Evolutionary conservation across 1,140 invertebrate species (phyloP), one percentile per base, ranked within the genome.

Genomic region (Plodia interpunctella): DNA sequence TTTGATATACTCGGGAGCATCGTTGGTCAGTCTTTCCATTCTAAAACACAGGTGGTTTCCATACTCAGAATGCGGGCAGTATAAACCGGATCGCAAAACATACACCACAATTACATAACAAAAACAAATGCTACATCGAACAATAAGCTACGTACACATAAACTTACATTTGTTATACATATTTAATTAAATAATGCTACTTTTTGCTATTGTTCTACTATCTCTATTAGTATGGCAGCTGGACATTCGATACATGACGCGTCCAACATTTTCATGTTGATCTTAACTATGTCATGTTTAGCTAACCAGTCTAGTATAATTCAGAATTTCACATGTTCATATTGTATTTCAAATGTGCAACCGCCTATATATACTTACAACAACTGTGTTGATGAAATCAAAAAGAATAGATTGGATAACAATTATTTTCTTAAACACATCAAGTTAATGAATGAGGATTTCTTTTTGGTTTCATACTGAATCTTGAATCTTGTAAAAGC

Each of bases 111-210:
- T 44, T 17, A 44, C 8, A n/a, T 17, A n/a, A 15, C 38, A 44
- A 35, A 0, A 44, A 1, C 38, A 44, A 44, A 44, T 17, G 38
- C 38, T 44, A 44, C 38, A 44, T 44, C 5, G 38, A 44, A 44
- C 38, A 44, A 17, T 44, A 44, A 44, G 38, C 38, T 44, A 44
- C 38, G 13, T 44, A 44, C 38, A 44, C 38, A 44, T 17, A 13
- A 17, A 44, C 38, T 44, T 44, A 44, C 13, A 6, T 44, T n/a
- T 17, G 10, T 15, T 44, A 44, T 44, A 44, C 5, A 5, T 44
- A 44, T 15, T 44, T 44, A 5, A 5, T 17, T 44, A 44, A n/a
- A 0, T 15, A 44, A 5, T 44, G 32, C 32, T 9, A 25, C 21
- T 25, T 25, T 25, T 25, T 25, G 21, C 21, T 25, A 25, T 44